Evolutionary conservation across 2,113 vertebrate species (phyloP).

Genomic region (Tyrannus savana): DNA sequence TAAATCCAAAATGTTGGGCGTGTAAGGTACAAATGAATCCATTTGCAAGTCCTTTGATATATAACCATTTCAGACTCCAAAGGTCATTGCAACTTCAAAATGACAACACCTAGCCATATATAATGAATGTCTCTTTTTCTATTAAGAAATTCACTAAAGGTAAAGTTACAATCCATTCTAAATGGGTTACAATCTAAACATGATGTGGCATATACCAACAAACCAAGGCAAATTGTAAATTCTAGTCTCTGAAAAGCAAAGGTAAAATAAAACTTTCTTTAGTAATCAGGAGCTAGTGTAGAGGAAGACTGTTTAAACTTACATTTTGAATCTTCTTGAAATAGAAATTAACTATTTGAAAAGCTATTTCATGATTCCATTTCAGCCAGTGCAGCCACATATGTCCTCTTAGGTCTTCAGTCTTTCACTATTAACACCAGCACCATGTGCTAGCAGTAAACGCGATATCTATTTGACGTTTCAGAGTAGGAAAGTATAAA

Average conservation of each 20-base stretch:
- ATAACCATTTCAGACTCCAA: background rate
- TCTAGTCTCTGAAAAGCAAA: background rate
- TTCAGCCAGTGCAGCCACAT: background rate
- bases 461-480: accelerated
- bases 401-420: background rate
- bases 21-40: background rate
- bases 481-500: background rate
- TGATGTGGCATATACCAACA: background rate
- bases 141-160: background rate
- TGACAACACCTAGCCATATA: background rate
- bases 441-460: background rate
- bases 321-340: background rate
- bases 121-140: background rate
- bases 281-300: background rate
- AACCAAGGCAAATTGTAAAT: background rate
- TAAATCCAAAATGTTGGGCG: background rate
- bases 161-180: background rate
- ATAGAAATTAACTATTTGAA: background rate
- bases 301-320: background rate
- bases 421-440: background rate
- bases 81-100: background rate
- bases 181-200: background rate
- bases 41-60: background rate
- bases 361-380: background rate
- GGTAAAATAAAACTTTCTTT: background rate